phyloP scores from a whole-genome alignment of 2,113 vertebrate genomes.

The Crocuta crocuta region DNA sequence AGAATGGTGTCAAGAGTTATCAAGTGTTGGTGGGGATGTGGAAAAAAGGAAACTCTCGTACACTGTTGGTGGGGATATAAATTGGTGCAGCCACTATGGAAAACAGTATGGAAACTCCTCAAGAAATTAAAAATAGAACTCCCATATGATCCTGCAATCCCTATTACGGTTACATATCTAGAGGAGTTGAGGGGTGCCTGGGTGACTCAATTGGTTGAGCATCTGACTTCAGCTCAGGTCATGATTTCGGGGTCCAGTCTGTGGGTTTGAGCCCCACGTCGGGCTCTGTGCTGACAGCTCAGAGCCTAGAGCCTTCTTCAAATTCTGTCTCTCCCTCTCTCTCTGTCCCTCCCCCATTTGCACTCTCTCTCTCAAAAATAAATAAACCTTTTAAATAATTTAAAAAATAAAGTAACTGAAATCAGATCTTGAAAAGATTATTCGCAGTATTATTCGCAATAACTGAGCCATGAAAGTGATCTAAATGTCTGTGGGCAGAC shows the following conservation, averaged over 20 bases:
- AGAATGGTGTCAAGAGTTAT: background rate
- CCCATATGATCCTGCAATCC: background rate
- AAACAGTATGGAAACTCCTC: background rate
- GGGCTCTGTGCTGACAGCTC: too few species aligned
- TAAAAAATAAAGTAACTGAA: background rate
- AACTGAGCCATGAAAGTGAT: background rate
- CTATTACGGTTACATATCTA: background rate
- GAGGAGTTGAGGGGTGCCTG: background rate
- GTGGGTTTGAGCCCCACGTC: too few species aligned
- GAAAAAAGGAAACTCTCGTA: background rate
- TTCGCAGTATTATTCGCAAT: background rate
- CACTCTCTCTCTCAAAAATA: too few species aligned
- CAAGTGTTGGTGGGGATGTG: background rate
- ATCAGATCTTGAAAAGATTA: background rate
- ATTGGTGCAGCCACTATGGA: background rate
- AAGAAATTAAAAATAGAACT: background rate
- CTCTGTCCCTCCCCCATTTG: too few species aligned
- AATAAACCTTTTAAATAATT: too few species aligned
- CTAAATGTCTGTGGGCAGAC: background rate
- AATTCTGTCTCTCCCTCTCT: too few species aligned
- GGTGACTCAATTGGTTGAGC: too few species aligned
- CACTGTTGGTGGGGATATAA: too few species aligned
- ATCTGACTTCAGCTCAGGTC: too few species aligned
- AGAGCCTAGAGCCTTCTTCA: too few species aligned
- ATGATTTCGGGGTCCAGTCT: too few species aligned